Base-by-base conservation (phyloP, 1,140 invertebrate species). In the Idris sp. region DNA sequence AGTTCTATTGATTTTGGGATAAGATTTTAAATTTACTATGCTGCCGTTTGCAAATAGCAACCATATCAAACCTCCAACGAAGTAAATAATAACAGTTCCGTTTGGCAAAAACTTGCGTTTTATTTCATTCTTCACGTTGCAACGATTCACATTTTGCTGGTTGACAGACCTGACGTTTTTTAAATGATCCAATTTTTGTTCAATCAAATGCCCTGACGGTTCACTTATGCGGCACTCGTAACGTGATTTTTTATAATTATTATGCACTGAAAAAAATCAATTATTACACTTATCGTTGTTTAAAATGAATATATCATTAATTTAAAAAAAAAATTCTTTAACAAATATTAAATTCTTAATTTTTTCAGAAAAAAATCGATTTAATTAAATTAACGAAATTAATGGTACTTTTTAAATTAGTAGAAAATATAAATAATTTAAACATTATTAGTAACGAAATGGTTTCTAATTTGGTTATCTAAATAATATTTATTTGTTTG, bases 181-280 rank as follows among this genome's bases (percentile, higher is more conserved):
- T 40, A 18, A 38, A 30, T 82, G 46, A 65, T 83, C 78, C 49
- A 84, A 76, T 44, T 88, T 79, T 25, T 83, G 84, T 79, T 89
- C 85, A 14, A 89, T 87, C 14, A 87, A 78, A 11, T 89, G 81
- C 1, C 89, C 89, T 53, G 88, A 88, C 1, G 88, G 87, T 84
- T 87, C 89, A 4, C 88, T 89, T 40, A 88, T 75, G 48, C 77
- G 79, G 49, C 89, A 79, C 67, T 85, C 72, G 44, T 78, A 78
- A 19, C 28, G 15, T 10, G 18, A 19, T 22, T 65, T 41, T 14
- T 14, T 59, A 7, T 8, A 18, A 18, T 10, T 26, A n/a, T 40
- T 25, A 16, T 22, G 13, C 7, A 1, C 28, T 44, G 13, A 26
- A 49, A 48, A 40, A n/a, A 22, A 35, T 4, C 2, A 22, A 4